Base-by-base conservation (phyloP, 2,113 vertebrate genomes). In the Anguilla rostrata region DNA sequence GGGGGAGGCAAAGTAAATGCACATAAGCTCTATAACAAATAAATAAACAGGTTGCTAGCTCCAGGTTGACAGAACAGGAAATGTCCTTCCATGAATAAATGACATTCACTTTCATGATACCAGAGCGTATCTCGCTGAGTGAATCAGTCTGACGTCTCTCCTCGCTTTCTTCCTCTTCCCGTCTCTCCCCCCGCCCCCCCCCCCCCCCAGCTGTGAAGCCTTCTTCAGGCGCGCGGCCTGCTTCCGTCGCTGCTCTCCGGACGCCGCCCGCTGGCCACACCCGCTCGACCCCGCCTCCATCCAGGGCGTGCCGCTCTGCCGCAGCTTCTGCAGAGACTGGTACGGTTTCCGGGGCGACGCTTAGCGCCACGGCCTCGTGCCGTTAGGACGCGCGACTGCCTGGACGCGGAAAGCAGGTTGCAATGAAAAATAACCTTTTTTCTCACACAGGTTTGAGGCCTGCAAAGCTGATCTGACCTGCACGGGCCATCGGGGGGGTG, bases 251-350 rank as follows among this genome's bases (percentile, higher is more conserved):
- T 97, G 96, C 90, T 97, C 96, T 81, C 96, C 96, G 0, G 91
- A 95, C 1, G 94, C 94, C 0, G 93, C 91, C 0, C 94, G 92
- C 80, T 97, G 94, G 95, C 92, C 95, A 83, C 95, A 92, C 85
- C 94, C 93, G 34, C 91, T 89, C 1, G 90, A 87, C 8, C 89
- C 90, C 91, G 91, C 93, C 0, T 91, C 91, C 90, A 91, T 95
- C 88, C 94, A 94, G 89, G 94, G 93, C 0, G 94, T 95, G 86
- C 96, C 96, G 0, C 95, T 98, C 83, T 98, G 97, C 90, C 87
- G 91, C 34, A 95, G 95, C 93, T 96, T 97, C 95, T 97, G 97
- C 89, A 92, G 95, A 81, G 91, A 94, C 85, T 97, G 97, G 97
- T 97, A 92, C 94, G 92, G 49, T 41, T 20, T 15, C 56, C 41